These are phyloP conservation scores for Notodonta dromedarius DNA, from an alignment of 2,888 invertebrate species.

Conservation along the genomic window DNA sequence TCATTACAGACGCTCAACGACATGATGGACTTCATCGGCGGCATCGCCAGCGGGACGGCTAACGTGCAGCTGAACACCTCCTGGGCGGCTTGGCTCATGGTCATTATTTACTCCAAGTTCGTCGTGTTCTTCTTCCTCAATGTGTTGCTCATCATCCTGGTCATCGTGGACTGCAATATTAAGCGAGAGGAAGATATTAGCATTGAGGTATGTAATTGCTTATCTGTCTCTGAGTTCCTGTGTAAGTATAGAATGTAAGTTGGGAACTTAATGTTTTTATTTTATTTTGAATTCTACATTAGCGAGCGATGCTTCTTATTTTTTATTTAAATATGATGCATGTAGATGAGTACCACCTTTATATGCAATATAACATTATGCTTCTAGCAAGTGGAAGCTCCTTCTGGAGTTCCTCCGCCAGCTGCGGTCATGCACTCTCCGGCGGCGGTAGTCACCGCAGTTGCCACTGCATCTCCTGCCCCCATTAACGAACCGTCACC, in stretches of 20 bases:
- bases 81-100: slow-evolving; percentile 72
- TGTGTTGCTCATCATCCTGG: slow-evolving; percentile 56
- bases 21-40: slow-evolving; percentile 62
- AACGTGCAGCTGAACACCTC: slow-evolving; percentile 51
- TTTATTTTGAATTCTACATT: too few species aligned
- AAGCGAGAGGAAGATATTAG: slow-evolving; percentile 30
- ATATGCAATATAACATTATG: too few species aligned
- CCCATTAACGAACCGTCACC: slow-evolving; percentile 10
- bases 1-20: slow-evolving; percentile 59
- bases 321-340: too few species aligned
- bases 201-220: slow-evolving; percentile 29
- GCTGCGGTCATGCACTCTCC: slow-evolving; percentile 6
- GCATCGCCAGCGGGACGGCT: slow-evolving; percentile 54
- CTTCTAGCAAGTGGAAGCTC: slow-evolving; percentile 52
- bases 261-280: too few species aligned
- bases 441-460: slow-evolving; percentile 1
- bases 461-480: slow-evolving; percentile 20
- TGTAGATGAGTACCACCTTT: too few species aligned
- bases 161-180: slow-evolving; percentile 57
- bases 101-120: slow-evolving; percentile 73
- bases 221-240: too few species aligned
- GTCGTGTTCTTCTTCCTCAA: slow-evolving; percentile 77
- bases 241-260: too few species aligned
- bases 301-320: too few species aligned
- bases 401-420: slow-evolving; percentile 16